Evolutionary conservation across 2,888 invertebrate species (phyloP).

Genomic region (Isoperla grammatica): DNA sequence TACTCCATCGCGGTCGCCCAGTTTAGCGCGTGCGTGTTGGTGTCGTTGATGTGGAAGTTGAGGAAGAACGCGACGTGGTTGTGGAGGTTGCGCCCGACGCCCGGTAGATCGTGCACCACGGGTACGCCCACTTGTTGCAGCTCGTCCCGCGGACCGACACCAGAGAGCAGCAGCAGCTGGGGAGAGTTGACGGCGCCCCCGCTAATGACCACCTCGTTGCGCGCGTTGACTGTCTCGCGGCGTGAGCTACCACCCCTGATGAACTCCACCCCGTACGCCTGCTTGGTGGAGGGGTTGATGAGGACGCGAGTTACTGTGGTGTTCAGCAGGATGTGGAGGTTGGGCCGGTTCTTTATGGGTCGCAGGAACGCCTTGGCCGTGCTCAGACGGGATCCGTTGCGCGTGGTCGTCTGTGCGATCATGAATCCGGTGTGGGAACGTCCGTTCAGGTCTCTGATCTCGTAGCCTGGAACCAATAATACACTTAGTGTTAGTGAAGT

Average conservation of each 20-base stretch:
- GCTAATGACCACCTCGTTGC: conserved; percentile 21
- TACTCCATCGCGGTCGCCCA: conserved; percentile 93
- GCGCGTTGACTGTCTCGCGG: conserved; percentile 43
- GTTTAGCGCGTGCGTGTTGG: conserved; percentile 78
- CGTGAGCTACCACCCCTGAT: conserved; percentile 46
- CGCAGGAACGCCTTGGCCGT: conserved; percentile 76
- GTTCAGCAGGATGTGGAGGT: conserved; percentile 78
- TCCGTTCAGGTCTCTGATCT: conserved; percentile 75
- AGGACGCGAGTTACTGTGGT: conserved; percentile 67
- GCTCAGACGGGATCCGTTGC: conserved; percentile 79
- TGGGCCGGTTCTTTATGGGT: conserved; percentile 66
- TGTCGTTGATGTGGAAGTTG: conserved; percentile 75
- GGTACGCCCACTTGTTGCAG: conserved; percentile 55
- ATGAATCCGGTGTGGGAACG: conserved; percentile 73
- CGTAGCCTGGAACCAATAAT: conserved; percentile 49
- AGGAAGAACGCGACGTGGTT: conserved; percentile 79
- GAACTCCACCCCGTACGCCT: conserved; percentile 67
- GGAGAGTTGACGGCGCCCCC: conserved; percentile 87
- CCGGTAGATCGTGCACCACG: conserved; percentile 65
- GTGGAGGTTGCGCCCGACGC: conserved; percentile 79
- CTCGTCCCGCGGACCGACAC: conserved; percentile 74
- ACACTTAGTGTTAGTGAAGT: too few species aligned
- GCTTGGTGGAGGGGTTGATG: conserved; percentile 55
- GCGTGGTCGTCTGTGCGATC: conserved; percentile 82
- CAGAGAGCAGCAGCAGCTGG: conserved; percentile 85